Base-by-base conservation (phyloP, 2,113 vertebrate genomes). In the Hippocampus comes region DNA sequence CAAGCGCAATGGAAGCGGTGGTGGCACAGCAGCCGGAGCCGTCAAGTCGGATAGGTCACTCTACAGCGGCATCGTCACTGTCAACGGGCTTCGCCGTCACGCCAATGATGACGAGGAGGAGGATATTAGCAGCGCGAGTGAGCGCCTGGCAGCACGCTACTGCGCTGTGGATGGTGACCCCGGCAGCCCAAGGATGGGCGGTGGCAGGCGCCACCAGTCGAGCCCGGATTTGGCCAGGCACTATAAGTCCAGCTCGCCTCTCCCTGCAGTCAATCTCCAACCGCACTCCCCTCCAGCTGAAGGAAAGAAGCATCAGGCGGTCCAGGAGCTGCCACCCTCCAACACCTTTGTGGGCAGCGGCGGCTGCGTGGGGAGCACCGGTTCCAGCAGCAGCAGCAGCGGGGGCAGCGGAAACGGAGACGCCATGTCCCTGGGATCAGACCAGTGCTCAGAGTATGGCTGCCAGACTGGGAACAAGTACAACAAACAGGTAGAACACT, bases 281-380 rank as follows among this genome's bases (percentile, higher is more conserved):
- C 97, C 96, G 0, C 96, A 98, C 76, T 98, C 96, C 6, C 97
- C 97, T 38, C 97, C 97, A 0, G 94, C 95, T 15, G 95, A 96
- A 70, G 90, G 91, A 15, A 98, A 98, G 93, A 98, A 98, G 88
- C 96, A 98, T 84, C 96, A 98, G 82, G 97, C 95, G 0, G 96
- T 99, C 72, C 97, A 99, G 94, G 96, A 99, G 77, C 93, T 99
- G 77, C 97, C 97, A 74, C 96, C 96, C 20, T 96, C 97, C 81
- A 99, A 99, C 92, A 99, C 97, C 82, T 99, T 99, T 77, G 97
- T 98, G 86, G 97, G 97, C 66, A 95, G 95, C 10, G 95, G 95
- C n/a, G 89, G 85, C 7, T 84, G 89, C 46, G 87, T 80, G 73
- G 86, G 89, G 25, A 91, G 90, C 23, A 86, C 89, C 9, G 90